Evolutionary conservation across 2,888 invertebrate species (phyloP).

Genomic region (Drosophila nigritarsus): DNA sequence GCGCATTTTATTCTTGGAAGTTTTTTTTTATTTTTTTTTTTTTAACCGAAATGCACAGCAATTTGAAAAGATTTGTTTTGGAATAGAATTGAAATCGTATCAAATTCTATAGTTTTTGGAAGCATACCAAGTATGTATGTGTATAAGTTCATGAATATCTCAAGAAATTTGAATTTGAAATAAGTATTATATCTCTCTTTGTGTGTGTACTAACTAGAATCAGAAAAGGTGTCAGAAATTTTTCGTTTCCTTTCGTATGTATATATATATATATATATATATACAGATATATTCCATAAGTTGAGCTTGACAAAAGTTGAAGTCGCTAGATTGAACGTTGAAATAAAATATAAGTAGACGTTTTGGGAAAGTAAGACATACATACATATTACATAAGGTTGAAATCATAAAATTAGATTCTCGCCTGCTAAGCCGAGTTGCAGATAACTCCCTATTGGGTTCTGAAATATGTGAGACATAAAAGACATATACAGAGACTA

Average conservation of each 20-base stretch:
- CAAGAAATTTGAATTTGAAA: slow-evolving; percentile 27
- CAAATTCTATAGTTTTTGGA: slow-evolving; percentile 21
- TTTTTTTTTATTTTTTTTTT: not conserved
- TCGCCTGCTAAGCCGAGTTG: slow-evolving; percentile 15
- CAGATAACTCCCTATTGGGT: slow-evolving; percentile 25
- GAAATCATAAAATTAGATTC: slow-evolving; percentile 38
- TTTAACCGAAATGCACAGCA: slow-evolving; percentile 9
- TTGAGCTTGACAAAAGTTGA: slow-evolving; percentile 70
- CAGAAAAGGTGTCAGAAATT: slow-evolving; percentile 38
- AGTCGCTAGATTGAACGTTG: slow-evolving; percentile 60
- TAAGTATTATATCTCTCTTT: slow-evolving; percentile 13
- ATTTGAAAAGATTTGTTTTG: not conserved
- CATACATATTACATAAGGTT: slow-evolving; percentile 25
- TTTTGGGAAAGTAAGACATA: slow-evolving; percentile 62
- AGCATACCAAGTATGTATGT: slow-evolving; percentile 23
- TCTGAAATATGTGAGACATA: slow-evolving; percentile 44
- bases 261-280: slow-evolving; percentile 6
- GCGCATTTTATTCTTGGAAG: slow-evolving; percentile 15
- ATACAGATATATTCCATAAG: slow-evolving; percentile 16
- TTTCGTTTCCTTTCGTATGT: slow-evolving; percentile 7
- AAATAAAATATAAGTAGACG: slow-evolving; percentile 35
- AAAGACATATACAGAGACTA: slow-evolving; percentile 42
- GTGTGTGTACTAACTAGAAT: slow-evolving; percentile 30
- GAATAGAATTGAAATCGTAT: slow-evolving; percentile 5
- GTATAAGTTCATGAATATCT: slow-evolving; percentile 8